Evolutionary conservation across 2,113 vertebrate genomes (phyloP).

Genomic region (Xyrauchen texanus): DNA sequence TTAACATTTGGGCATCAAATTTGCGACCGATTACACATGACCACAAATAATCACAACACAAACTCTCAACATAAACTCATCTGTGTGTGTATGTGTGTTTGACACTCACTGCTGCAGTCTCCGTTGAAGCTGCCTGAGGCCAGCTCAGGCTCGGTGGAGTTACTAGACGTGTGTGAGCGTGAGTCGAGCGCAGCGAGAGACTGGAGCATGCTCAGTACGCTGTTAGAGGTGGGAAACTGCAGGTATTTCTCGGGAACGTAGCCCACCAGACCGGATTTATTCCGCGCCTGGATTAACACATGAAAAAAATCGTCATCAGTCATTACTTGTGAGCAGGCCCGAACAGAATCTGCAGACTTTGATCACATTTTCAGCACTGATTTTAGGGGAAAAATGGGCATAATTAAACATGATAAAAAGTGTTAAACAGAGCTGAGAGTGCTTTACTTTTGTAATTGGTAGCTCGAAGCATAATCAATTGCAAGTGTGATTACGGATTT

Average conservation of each 20-base stretch:
- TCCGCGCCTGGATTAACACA: constrained; percentile 81
- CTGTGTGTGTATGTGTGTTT: too few relatives aligned
- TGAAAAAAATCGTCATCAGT: neutral
- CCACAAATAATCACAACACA: too few relatives aligned
- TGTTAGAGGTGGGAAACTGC: constrained; percentile 94
- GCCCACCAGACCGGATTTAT: constrained; percentile 90
- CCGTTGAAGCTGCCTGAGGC: constrained; percentile 88
- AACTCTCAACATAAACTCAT: constrained; percentile 69
- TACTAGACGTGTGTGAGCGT: constrained; percentile 93
- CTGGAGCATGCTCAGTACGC: constrained; percentile 96
- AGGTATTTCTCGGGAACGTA: constrained; percentile 98
- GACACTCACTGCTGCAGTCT: constrained; percentile 75
- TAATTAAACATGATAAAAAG: too few relatives aligned
- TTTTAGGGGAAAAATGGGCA: too few relatives aligned
- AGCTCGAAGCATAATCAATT: too few relatives aligned
- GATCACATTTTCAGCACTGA: too few relatives aligned
- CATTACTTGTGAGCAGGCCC: neutral
- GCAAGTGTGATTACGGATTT: too few relatives aligned
- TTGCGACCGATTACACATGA: too few relatives aligned
- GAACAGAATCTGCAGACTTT: too few relatives aligned
- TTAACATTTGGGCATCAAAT: too few relatives aligned
- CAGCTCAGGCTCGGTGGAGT: constrained; percentile 90
- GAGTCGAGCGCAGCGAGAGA: constrained; percentile 89
- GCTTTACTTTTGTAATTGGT: too few relatives aligned
- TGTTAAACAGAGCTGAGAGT: too few relatives aligned